These are phyloP conservation scores for Sinosuthora webbiana DNA, from an alignment of 2,113 vertebrate genomes.

Conservation along the genomic window DNA sequence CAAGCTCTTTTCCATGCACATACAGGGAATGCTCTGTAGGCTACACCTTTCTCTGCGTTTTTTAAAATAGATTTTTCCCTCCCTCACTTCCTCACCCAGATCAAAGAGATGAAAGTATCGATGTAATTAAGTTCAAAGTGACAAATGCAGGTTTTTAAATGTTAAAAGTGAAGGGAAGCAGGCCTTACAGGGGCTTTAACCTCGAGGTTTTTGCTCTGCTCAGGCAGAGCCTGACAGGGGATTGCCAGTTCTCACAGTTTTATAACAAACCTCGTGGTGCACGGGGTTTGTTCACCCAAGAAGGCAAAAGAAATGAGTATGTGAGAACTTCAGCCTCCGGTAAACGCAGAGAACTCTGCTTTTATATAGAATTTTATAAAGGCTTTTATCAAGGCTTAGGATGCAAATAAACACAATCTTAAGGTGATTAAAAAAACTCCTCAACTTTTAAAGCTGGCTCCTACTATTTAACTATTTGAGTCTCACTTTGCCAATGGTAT, in stretches of 20 bases:
- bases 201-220: background rate
- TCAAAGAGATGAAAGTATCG: background rate
- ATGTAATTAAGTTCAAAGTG: background rate
- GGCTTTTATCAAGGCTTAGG: background rate
- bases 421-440: rapidly evolving
- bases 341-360: background rate
- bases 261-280: background rate
- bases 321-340: background rate
- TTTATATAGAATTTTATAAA: background rate
- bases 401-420: background rate
- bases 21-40: background rate
- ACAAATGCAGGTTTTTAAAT: background rate
- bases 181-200: background rate
- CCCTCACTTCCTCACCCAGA: background rate
- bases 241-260: background rate
- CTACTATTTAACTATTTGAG: background rate
- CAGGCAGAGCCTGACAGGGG: background rate
- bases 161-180: background rate
- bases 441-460: background rate
- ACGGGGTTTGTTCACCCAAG: background rate
- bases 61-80: background rate
- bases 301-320: background rate
- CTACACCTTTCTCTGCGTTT: background rate
- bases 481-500: background rate
- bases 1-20: background rate